Evolutionary conservation across 2,888 invertebrate genomes (phyloP), one percentile per base, ranked within the genome.

Genomic region (Eueremaeus valkanovi): DNA sequence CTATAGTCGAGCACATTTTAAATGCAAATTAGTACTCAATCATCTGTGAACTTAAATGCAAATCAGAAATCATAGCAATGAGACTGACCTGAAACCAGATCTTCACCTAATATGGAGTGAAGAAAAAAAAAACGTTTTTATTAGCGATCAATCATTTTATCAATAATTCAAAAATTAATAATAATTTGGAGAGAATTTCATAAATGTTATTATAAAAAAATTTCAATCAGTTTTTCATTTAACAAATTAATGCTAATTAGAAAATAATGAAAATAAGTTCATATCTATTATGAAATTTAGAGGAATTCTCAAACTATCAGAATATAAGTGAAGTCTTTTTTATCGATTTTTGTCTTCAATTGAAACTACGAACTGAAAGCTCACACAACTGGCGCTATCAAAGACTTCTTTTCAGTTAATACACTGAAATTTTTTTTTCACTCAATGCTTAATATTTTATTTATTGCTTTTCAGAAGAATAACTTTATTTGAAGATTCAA

Each of bases 1-100:
- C 85, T 92, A n/a, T 27, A 9, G 16, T n/a, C n/a, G n/a, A n/a
- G n/a, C 2, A 3, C 29, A 13, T 24, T 61, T 24, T 29, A 5
- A 61, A 61, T 55, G 58, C 13, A 63, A 6, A 31, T 66, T n/a
- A 66, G 21, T 66, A 2, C 3, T n/a, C n/a, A 24, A 24, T 58
- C 27, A 16, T 3, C n/a, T n/a, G 13, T n/a, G 5, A 61, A 61
- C n/a, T n/a, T n/a, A n/a, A n/a, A n/a, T n/a, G 21, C 29, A 36
- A 18, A 33, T 63, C 5, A 63, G 13, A 36, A 31, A 36, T 36
- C n/a, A n/a, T n/a, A n/a, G 51, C n/a, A 66, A 1, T 36, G 1
- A 33, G 1, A 36, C 66, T 66, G n/a, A 66, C 66, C 66, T 66
- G 92, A 84, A 93, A 93, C 92, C 92, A 92, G 80, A 92, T 92